Evolutionary conservation across 2,113 vertebrate genomes (phyloP).

Genomic region (Eupsittula cactorum): DNA sequence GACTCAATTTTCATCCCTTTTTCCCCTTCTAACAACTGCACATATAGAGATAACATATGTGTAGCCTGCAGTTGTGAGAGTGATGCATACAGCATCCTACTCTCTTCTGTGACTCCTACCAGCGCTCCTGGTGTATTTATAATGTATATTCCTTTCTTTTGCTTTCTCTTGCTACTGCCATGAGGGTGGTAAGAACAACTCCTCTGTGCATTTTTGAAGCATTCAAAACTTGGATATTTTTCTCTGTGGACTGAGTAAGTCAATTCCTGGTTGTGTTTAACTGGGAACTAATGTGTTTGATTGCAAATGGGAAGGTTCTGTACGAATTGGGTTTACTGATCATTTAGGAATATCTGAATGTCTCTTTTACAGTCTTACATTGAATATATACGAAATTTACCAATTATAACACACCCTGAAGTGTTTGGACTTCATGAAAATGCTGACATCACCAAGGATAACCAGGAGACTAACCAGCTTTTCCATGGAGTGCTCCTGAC

Average conservation of each 20-base stretch:
- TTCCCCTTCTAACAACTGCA: neutral
- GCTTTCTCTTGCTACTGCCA: neutral
- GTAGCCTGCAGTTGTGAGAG: neutral
- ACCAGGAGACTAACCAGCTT: conserved; percentile 93
- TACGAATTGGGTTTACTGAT: neutral
- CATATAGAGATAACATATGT: neutral
- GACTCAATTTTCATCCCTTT: neutral
- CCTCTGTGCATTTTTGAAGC: neutral
- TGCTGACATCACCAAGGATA: conserved; percentile 93
- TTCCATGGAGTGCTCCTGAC: conserved; percentile 88
- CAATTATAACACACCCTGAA: conserved; percentile 84
- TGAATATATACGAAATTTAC: conserved; percentile 84
- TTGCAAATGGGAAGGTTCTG: neutral
- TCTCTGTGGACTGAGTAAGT: neutral
- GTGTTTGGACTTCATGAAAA: conserved; percentile 94
- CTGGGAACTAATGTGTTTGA: neutral
- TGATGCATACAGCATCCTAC: neutral
- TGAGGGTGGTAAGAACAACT: neutral
- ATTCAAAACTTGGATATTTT: neutral
- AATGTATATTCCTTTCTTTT: neutral
- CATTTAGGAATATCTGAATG: neutral
- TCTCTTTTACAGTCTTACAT: conserved; percentile 81
- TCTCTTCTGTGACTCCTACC: neutral
- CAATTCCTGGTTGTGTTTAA: neutral
- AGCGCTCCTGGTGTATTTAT: neutral